Percentiles rank a stretch among this genome's conserved stretches.
Conservation (phyloP, 2,888 invertebrate genomes). For the Drosophila putrida region DNA sequence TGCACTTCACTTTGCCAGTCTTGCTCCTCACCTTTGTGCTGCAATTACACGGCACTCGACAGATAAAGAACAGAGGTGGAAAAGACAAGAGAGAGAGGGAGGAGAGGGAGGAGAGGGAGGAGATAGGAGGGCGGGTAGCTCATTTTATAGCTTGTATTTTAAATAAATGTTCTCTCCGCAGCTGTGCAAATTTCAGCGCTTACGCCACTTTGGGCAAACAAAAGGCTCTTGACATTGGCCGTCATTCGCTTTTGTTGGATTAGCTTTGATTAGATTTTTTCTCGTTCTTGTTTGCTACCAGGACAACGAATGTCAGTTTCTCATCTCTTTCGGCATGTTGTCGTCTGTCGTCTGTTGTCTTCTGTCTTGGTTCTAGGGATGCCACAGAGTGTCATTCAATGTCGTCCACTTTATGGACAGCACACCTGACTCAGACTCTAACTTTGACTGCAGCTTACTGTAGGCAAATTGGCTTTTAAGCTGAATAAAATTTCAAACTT, state of each 20-base stretch:
- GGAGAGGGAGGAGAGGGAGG: neutral
- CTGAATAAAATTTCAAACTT: neutral
- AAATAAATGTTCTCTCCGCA: slow-evolving; percentile 75
- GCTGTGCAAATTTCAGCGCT: slow-evolving; percentile 76
- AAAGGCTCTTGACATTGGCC: slow-evolving; percentile 73
- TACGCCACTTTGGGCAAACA: slow-evolving; percentile 77
- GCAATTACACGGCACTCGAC: slow-evolving; percentile 77
- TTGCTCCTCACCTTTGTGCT: slow-evolving; percentile 63
- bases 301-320: slow-evolving; percentile 30
- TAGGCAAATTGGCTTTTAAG: no score
- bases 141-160: slow-evolving; percentile 81
- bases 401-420: slow-evolving; percentile 28
- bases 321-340: neutral
- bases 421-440: slow-evolving; percentile 38
- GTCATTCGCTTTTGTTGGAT: slow-evolving; percentile 80
- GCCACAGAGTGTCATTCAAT: slow-evolving; percentile 74
- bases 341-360: no score
- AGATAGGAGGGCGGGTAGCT: slow-evolving; percentile 41
- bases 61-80: slow-evolving; percentile 17
- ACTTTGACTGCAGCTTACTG: neutral
- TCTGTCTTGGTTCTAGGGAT: slow-evolving; percentile 25
- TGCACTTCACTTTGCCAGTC: neutral
- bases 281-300: slow-evolving; percentile 54
- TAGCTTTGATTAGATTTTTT: slow-evolving; percentile 83
- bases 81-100: neutral